phyloP scores from a whole-genome alignment of 2,113 vertebrate species.

The Pelmatolapia mariae region DNA sequence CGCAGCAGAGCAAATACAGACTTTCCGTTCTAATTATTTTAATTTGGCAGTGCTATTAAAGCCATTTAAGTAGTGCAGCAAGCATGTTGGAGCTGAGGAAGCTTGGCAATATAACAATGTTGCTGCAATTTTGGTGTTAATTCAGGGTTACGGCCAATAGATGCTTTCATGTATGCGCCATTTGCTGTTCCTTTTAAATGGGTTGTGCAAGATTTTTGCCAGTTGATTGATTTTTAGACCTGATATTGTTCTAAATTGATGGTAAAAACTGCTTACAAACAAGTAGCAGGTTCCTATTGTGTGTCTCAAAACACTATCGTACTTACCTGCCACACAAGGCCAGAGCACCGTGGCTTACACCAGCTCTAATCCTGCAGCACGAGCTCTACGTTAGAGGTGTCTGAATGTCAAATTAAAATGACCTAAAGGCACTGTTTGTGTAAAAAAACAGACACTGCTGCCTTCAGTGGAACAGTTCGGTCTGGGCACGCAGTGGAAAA shows the following conservation, averaged over 20 bases:
- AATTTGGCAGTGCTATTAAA: not conserved
- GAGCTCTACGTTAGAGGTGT: not conserved
- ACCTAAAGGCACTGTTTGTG: not conserved
- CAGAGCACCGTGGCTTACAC: not conserved
- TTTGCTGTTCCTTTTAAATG: not conserved
- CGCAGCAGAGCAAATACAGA: not conserved
- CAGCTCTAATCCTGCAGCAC: not conserved
- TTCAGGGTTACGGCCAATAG: not conserved
- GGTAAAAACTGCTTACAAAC: not conserved
- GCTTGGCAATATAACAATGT: not conserved
- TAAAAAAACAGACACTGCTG: not conserved
- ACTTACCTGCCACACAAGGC: not conserved
- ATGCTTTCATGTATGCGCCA: not conserved
- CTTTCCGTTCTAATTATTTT: not conserved
- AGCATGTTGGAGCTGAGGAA: not conserved
- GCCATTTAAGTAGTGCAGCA: not conserved
- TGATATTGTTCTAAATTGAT: not conserved
- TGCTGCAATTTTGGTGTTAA: not conserved
- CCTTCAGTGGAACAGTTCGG: not conserved
- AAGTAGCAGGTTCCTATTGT: not conserved
- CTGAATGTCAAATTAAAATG: not conserved
- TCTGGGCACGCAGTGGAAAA: not conserved
- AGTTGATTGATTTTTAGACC: not conserved
- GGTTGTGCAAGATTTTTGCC: not conserved
- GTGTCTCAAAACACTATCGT: not conserved